A percentile compares a stretch with the other conserved stretches of the same genome.
phyloP scores from a whole-genome alignment of 2,797 vertebrate genomes.

The Odontamblyopus rebecca region DNA sequence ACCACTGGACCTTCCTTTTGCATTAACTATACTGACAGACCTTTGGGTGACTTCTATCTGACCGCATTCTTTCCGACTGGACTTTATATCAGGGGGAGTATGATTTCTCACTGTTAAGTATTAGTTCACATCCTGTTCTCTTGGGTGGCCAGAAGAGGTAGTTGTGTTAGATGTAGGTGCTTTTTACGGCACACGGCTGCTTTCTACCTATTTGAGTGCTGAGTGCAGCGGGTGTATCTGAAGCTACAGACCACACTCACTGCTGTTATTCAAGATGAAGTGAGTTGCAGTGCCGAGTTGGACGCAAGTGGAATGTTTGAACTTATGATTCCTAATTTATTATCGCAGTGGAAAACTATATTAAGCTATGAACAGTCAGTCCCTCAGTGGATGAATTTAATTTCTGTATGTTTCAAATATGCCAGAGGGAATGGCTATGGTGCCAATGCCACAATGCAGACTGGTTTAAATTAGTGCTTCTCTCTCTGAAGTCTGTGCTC shows the following conservation, averaged over 20 bases:
- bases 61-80: conserved; percentile 28
- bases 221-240: conserved; percentile 28
- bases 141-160: conserved; percentile 65
- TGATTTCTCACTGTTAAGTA: conserved; percentile 46
- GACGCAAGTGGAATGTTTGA: conserved; percentile 14
- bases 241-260: conserved; percentile 48
- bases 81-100: conserved; percentile 35
- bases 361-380: conserved; percentile 18
- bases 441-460: conserved; percentile 23
- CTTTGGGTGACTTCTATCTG: conserved; percentile 66
- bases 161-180: conserved; percentile 20
- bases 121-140: conserved; percentile 71
- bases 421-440: conserved; percentile 22
- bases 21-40: conserved; percentile 57
- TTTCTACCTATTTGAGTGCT: conserved; percentile 23
- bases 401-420: conserved; percentile 41
- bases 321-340: conserved; percentile 31
- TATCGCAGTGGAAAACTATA: conserved; percentile 12
- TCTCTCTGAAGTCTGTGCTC: conserved; percentile 42
- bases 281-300: conserved; percentile 17
- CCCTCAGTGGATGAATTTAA: not conserved
- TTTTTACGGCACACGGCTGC: conserved; percentile 21
- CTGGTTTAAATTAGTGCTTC: conserved; percentile 49
- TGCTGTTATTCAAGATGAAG: conserved; percentile 37
- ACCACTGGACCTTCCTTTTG: conserved; percentile 67